Percentiles rank a stretch among this genome's conserved stretches.
phyloP scores from a whole-genome alignment of 2,888 invertebrate species.

The Meghimatium bilineatum region DNA sequence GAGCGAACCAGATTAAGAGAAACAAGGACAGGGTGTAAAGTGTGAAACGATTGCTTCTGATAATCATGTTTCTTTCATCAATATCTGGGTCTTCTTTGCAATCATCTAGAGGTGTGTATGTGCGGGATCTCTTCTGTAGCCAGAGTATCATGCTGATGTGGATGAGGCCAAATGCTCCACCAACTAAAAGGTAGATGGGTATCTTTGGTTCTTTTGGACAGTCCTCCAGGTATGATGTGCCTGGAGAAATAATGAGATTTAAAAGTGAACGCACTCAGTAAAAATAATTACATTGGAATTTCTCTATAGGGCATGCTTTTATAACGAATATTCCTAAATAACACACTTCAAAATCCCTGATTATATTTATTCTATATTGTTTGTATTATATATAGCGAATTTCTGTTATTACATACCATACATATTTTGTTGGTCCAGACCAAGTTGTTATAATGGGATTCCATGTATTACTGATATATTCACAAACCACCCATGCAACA shows the following conservation, averaged over 20 bases:
- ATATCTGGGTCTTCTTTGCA: slow-evolving; percentile 65
- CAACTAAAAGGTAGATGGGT: slow-evolving; percentile 89
- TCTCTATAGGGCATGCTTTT: too few relatives aligned
- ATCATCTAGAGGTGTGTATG: slow-evolving; percentile 74
- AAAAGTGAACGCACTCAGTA: too few relatives aligned
- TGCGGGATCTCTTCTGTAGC: slow-evolving; percentile 82
- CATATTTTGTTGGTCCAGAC: too few relatives aligned
- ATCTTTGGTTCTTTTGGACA: slow-evolving; percentile 87
- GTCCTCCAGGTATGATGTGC: slow-evolving; percentile 86
- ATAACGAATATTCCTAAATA: too few relatives aligned
- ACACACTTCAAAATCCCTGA: too few relatives aligned
- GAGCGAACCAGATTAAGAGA: slow-evolving; percentile 85
- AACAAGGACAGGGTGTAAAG: slow-evolving; percentile 84
- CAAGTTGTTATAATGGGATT: too few relatives aligned
- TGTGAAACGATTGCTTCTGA: slow-evolving; percentile 82
- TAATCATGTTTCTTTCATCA: slow-evolving; percentile 85
- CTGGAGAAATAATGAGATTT: slow-evolving; percentile 78
- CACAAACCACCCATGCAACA: too few relatives aligned
- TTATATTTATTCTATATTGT: too few relatives aligned
- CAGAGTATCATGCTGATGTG: slow-evolving; percentile 81
- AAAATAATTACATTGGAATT: too few relatives aligned
- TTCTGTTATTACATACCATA: too few relatives aligned
- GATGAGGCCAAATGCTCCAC: slow-evolving; percentile 85
- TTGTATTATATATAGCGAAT: too few relatives aligned
- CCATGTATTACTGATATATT: too few relatives aligned